Evolutionary conservation across 2,888 invertebrate genomes (phyloP).

Genomic region (Eupelmus urozonus): DNA sequence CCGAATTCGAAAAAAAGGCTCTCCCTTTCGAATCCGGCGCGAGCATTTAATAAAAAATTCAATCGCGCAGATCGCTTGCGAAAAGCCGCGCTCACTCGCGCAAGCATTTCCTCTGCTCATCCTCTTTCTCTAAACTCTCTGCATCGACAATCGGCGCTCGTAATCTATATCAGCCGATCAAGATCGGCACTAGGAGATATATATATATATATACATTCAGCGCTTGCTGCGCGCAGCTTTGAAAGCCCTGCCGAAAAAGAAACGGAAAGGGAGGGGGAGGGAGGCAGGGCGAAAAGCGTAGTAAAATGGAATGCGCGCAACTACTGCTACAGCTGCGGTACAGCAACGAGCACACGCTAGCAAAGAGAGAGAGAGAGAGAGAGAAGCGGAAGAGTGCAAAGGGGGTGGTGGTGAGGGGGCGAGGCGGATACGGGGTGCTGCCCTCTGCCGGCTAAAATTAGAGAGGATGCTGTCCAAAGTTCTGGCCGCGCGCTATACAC

Average conservation of each 20-base stretch:
- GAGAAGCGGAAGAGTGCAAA: slow-evolving; percentile 3
- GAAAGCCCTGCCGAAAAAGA: slow-evolving; percentile 6
- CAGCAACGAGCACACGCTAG: slow-evolving; percentile 52
- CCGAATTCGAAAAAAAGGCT: no score
- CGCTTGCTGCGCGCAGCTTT: no score
- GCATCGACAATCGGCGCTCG: not conserved
- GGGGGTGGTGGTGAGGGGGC: not conserved
- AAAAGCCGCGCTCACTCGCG: no score
- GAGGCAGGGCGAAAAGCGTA: slow-evolving; percentile 58
- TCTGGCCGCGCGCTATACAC: slow-evolving; percentile 24
- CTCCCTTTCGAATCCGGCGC: no score
- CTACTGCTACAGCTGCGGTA: slow-evolving; percentile 42
- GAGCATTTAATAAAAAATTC: no score
- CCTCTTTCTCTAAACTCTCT: no score
- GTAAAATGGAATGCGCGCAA: slow-evolving; percentile 60
- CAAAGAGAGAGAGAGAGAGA: slow-evolving; percentile 54
- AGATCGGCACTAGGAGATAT: not conserved
- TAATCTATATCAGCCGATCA: slow-evolving; percentile 5
- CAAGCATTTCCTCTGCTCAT: no score
- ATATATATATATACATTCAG: no score
- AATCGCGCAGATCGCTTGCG: no score
- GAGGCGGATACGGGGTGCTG: slow-evolving; percentile 66
- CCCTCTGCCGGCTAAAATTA: slow-evolving; percentile 71
- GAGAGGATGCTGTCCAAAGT: slow-evolving; percentile 71
- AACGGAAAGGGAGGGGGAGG: not conserved